These are phyloP conservation scores for Linnaemya vulpina DNA, from an alignment of 2,888 invertebrate genomes.

Conservation along the genomic window DNA sequence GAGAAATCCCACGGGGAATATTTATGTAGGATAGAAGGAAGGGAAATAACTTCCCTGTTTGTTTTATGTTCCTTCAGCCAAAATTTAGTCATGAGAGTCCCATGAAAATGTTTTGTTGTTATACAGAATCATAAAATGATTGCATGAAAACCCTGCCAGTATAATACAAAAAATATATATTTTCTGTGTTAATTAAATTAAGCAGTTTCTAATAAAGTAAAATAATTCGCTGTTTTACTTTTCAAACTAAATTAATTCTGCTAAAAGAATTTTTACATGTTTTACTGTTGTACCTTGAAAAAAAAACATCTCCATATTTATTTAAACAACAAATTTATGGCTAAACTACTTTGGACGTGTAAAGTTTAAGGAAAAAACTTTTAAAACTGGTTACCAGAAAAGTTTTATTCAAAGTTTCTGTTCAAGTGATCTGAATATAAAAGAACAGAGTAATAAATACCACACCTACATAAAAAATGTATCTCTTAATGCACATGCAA, in stretches of 20 bases:
- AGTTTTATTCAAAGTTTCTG: not conserved
- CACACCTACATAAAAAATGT: conserved; percentile 34
- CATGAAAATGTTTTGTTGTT: no score
- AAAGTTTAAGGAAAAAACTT: not conserved
- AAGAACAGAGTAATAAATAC: conserved; percentile 34
- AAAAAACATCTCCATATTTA: not conserved
- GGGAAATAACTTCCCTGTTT: no score
- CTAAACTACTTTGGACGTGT: conserved; percentile 24
- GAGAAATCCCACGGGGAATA: no score
- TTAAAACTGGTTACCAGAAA: conserved; percentile 6
- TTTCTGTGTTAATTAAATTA: no score
- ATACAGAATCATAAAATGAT: no score
- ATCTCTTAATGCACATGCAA: conserved; percentile 7
- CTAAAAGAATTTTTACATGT: not conserved
- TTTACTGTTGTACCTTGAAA: not conserved
- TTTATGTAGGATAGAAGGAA: no score
- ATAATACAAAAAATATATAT: no score
- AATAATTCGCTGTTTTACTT: not conserved
- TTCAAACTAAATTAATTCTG: not conserved
- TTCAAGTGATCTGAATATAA: conserved; percentile 34
- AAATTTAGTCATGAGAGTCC: no score
- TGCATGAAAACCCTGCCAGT: no score
- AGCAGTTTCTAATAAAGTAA: not conserved
- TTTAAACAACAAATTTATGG: not conserved
- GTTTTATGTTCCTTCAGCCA: no score